Evolutionary conservation across 1,140 invertebrate species (phyloP).

Genomic region (Pteromalus puparum): DNA sequence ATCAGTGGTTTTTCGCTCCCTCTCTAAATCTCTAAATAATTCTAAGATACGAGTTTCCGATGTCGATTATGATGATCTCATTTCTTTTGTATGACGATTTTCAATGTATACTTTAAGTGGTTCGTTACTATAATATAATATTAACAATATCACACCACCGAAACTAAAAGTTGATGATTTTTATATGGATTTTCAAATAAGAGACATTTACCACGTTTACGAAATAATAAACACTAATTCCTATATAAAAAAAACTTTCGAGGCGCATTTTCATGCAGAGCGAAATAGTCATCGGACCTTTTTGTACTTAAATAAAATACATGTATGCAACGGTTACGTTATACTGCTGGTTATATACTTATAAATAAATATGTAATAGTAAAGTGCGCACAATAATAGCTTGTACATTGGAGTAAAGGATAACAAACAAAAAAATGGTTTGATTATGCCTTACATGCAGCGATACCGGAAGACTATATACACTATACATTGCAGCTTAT

Average conservation of each 20-base stretch:
- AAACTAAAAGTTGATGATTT: background rate
- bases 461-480: no score
- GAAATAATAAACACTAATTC: background rate
- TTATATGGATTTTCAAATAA: background rate
- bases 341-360: background rate
- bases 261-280: slow-evolving; percentile 5
- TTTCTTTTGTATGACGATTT: background rate
- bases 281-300: background rate
- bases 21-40: background rate
- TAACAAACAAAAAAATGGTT: background rate
- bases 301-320: background rate
- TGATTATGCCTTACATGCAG: background rate
- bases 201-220: no score
- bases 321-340: slow-evolving; percentile 3
- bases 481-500: background rate
- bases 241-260: background rate
- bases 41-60: background rate
- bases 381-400: slow-evolving; percentile 43
- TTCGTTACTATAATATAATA: background rate
- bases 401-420: slow-evolving; percentile 21
- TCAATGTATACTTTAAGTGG: background rate
- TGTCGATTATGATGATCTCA: background rate
- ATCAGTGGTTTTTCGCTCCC: no score
- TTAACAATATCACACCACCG: background rate
- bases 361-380: background rate